Evolutionary conservation across 2,113 vertebrate species (phyloP).

Genomic region (Galbula dea): DNA sequence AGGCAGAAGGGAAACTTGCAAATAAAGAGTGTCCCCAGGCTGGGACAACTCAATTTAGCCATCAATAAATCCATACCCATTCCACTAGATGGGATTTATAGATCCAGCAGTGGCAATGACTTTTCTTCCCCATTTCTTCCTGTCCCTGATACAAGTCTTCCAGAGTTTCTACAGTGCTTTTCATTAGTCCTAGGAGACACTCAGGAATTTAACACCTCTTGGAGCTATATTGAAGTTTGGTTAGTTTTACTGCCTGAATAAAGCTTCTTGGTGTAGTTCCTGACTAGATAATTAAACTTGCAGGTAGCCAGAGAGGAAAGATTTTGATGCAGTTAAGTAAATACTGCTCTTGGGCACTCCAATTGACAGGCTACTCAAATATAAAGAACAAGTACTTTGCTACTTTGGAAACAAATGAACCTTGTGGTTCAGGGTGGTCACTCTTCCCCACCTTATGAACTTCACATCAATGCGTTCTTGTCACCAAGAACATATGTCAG

Average conservation of each 20-base stretch:
- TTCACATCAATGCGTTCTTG: neutral
- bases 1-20: neutral
- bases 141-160: neutral
- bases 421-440: neutral
- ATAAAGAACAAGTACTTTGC: neutral
- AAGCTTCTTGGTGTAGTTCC: slow-evolving; percentile 4
- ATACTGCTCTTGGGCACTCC: neutral
- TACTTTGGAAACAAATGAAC: neutral
- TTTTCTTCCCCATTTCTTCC: neutral
- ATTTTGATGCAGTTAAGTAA: neutral
- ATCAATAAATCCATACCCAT: neutral
- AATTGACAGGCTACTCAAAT: neutral
- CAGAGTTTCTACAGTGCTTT: neutral
- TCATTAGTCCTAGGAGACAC: neutral
- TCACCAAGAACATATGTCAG: neutral
- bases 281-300: slow-evolving; percentile 10
- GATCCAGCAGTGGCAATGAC: fast-evolving
- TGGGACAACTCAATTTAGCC: neutral
- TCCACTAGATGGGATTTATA: neutral
- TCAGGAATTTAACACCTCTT: neutral
- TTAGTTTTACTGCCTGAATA: slow-evolving; percentile 2
- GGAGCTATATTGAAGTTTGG: neutral
- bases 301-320: neutral
- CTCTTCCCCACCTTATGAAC: neutral
- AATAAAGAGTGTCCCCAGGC: neutral